Conservation (phyloP, 2,113 vertebrate species). For the Tretioscincus oriximinensis region DNA sequence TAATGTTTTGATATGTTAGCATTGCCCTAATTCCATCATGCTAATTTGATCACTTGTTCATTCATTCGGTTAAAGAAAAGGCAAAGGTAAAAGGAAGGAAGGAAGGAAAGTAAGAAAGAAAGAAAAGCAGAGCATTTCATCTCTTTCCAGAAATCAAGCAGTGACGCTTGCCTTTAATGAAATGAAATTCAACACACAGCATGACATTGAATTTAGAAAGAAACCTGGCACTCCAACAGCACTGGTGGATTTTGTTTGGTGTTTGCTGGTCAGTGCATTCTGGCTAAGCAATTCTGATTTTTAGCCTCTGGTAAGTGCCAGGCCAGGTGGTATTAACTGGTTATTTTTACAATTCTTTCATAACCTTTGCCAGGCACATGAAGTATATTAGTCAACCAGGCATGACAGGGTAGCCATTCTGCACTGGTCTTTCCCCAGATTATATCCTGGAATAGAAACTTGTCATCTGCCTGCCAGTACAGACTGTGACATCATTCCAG, state of each 20-base stretch:
- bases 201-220: not conserved
- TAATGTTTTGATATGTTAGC: constrained; percentile 47
- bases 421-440: too few species aligned
- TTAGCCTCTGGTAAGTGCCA: not conserved
- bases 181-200: constrained; percentile 18
- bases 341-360: not conserved
- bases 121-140: constrained; percentile 31
- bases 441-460: too few species aligned
- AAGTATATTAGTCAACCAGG: too few species aligned
- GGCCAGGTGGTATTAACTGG: not conserved
- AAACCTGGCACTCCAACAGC: not conserved
- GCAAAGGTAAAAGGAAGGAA: constrained; percentile 16
- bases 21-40: constrained; percentile 55
- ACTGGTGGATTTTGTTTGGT: not conserved
- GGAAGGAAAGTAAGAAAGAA: too few species aligned
- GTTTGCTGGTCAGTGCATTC: not conserved
- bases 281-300: not conserved
- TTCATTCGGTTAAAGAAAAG: constrained; percentile 59
- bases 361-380: too few species aligned
- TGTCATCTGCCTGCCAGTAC: too few species aligned
- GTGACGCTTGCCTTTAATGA: constrained; percentile 38
- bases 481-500: too few species aligned
- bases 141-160: constrained; percentile 57
- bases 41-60: constrained; percentile 67
- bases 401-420: too few species aligned